Evolutionary conservation across 2,113 vertebrate species (phyloP).

Genomic region (Zapornia atra): DNA sequence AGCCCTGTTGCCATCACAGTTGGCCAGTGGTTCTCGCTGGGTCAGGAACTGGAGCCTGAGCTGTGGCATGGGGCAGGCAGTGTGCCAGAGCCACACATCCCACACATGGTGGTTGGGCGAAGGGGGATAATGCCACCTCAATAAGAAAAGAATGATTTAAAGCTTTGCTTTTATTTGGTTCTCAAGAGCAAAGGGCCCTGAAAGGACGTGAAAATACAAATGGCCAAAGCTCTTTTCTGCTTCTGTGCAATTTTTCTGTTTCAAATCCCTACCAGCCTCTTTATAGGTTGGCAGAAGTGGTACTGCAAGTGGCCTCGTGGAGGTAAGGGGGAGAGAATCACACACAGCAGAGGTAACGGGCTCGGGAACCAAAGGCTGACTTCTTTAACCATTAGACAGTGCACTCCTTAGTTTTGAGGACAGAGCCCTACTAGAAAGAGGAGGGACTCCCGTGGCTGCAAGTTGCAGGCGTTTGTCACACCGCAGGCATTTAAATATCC

Average conservation of each 20-base stretch:
- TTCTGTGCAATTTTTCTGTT: neutral
- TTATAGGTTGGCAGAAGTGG: neutral
- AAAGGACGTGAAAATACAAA: neutral
- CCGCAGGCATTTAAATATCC: neutral
- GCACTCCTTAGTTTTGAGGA: neutral
- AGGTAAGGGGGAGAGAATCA: neutral
- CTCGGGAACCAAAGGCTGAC: neutral
- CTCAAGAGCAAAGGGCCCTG: neutral
- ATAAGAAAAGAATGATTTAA: neutral
- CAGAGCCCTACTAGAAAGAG: neutral
- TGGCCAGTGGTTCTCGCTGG: neutral
- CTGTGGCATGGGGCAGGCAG: neutral
- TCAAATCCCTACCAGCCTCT: neutral
- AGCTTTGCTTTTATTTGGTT: neutral
- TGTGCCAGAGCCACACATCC: accelerated
- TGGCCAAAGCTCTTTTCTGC: neutral
- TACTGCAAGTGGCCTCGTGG: neutral
- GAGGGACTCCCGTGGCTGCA: neutral
- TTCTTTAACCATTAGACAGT: neutral
- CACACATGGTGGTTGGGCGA: accelerated
- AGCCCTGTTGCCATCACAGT: neutral
- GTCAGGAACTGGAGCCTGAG: neutral
- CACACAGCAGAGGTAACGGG: neutral
- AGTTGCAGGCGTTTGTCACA: neutral
- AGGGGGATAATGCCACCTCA: neutral